Evolutionary conservation across 37 sponge, comb jelly and placozoan genomes (phyloP), one percentile per base, ranked within the genome.

Genomic region (Bolinopsis microptera): DNA sequence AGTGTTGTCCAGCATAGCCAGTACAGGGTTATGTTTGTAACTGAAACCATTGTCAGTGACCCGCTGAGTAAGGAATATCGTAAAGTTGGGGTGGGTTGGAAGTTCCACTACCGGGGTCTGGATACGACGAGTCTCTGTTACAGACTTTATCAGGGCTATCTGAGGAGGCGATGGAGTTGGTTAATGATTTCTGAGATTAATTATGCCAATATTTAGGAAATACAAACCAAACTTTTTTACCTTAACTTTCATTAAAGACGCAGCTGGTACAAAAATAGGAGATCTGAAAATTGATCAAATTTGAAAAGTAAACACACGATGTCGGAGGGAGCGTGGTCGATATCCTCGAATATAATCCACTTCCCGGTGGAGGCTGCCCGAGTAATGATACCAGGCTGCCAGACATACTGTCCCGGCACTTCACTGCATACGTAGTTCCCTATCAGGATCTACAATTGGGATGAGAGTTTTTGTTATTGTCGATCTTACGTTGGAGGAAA

Each of bases 341-440:
- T 92, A 67, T 92, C 92, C 82, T 80, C 82, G 38, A 80, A 80
- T 34, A 80, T 80, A 21, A 80, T 32, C 82, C 82, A 80, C 37
- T 80, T 80, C 30, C 82, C 82, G 38, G 82, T 23, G 8, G 30
- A 13, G 5, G 82, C 82, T 21, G 82, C 82, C 35, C 82, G 24
- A 2, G 36, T 80, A 0, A 80, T 33, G 82, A 80, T 1, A 28
- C 82, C 82, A 80, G 82, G 82, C 82, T 35, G 35, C 82, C 82
- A 80, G 22, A 35, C 38, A 22, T 80, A 80, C 38, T 80, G 82
- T 16, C 82, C 82, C 3, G 82, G 82, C 32, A 80, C 82, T 8
- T 80, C 82, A 8, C 36, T 21, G 23, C 82, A 80, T 36, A 80
- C 82, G 38, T 80, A 80, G 38, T 30, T 35, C 2, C 82, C 82